Evolutionary conservation across 2,888 invertebrate species (phyloP), one percentile per base, ranked within the genome.

Genomic region (Drosophila mayaguana): DNA sequence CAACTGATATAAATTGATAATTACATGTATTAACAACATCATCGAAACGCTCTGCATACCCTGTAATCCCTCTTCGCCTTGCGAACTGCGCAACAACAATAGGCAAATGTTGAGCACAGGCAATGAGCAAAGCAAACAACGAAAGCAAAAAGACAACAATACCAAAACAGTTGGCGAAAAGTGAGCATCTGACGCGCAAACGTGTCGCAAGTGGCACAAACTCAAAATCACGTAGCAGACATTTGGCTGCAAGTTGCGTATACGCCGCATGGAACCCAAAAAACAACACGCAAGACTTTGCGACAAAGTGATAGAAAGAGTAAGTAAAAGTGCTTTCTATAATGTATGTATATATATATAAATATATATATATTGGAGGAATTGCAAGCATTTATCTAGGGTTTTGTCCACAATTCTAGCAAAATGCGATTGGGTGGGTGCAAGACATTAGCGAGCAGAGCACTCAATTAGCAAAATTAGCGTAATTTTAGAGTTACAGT

Each of bases 211-310:
- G 63, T 69, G 72, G 56, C 71, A 77, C 25, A 69, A 34, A 18
- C 77, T 43, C 46, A 60, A 81, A 88, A 83, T 88, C 86, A 88
- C 86, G 88, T 86, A 88, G 77, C 81, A 83, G 72, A 81, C 83
- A 85, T 85, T 88, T 79, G 73, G 77, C 68, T 74, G 79, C 76
- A 78, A 69, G 81, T 77, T 86, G 81, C 78, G 83, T 81, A 83
- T 81, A 83, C 76, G 85, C 72, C 69, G 73, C 78, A 63, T 85
- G 66, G 60, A 55, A 66, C 73, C 54, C 57, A 72, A 73, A 16
- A 22, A 7, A 11, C 11, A 25, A 8, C 25, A 25, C 25, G 1
- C n/a, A 11, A 0, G 3, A 28, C n/a, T 14, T 22, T 12, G 18
- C 11, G 45, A 16, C 36, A 14, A 48, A 34, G 16, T 4, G 7